phyloP scores from a whole-genome alignment of 2,113 vertebrate species.

The Periophthalmus modestus region DNA sequence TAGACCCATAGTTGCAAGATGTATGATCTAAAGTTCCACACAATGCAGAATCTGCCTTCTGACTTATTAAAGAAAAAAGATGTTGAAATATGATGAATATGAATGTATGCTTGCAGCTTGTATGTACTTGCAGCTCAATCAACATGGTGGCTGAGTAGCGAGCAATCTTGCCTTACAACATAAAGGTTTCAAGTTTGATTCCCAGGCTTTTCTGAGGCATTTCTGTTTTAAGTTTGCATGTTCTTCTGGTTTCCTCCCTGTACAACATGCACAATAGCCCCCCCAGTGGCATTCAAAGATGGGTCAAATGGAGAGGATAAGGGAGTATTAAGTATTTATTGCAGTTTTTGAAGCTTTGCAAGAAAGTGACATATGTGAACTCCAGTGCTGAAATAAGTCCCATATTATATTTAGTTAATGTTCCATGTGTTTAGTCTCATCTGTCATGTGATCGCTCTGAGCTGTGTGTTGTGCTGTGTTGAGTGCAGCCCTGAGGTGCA shows the following conservation, averaged over 20 bases:
- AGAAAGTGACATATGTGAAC: background rate
- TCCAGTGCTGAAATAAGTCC: background rate
- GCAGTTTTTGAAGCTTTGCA: background rate
- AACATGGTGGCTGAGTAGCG: background rate
- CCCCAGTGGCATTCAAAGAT: too few relatives aligned
- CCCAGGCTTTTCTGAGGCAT: background rate
- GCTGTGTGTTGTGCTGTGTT: constrained; percentile 30
- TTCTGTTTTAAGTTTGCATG: background rate
- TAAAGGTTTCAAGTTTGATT: background rate
- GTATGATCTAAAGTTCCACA: too few relatives aligned
- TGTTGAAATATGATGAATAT: too few relatives aligned
- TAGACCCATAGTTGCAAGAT: too few relatives aligned
- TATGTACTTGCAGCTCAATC: too few relatives aligned
- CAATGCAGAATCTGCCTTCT: too few relatives aligned
- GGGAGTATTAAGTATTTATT: background rate
- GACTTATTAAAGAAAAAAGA: too few relatives aligned
- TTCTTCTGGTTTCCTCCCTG: background rate
- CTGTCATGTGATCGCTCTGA: constrained; percentile 40
- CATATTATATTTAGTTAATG: background rate
- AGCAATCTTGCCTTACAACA: background rate
- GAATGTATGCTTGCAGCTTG: too few relatives aligned
- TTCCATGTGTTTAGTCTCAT: constrained; percentile 40
- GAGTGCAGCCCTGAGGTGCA: constrained; percentile 44
- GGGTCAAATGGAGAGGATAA: background rate
- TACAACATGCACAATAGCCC: background rate